phyloP scores from a whole-genome alignment of 1,140 invertebrate genomes.

The Lerema accius region DNA sequence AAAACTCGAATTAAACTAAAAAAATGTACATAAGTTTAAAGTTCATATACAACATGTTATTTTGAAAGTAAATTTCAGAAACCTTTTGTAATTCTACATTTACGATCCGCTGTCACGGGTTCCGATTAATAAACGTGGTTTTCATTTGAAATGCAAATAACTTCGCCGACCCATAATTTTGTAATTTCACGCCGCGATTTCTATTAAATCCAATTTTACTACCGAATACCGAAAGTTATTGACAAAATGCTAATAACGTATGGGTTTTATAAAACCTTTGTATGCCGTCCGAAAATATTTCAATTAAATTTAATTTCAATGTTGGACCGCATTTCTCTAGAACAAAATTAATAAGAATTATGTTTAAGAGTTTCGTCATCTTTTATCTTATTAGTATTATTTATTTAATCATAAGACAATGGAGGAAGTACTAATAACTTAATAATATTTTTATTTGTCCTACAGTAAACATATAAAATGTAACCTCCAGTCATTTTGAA shows the following conservation, averaged over 20 bases:
- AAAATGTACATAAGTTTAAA: too few relatives aligned
- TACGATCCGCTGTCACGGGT: background rate
- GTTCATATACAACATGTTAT: too few relatives aligned
- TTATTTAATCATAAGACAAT: too few relatives aligned
- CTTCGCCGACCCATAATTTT: constrained; percentile 1
- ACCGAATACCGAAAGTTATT: background rate
- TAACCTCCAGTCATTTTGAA: too few relatives aligned
- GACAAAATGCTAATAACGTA: constrained; percentile 30
- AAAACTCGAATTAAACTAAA: too few relatives aligned
- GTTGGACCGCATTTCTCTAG: too few relatives aligned
- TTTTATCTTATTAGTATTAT: too few relatives aligned
- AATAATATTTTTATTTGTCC: too few relatives aligned
- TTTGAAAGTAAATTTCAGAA: background rate
- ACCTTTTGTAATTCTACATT: background rate
- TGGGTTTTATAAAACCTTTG: background rate
- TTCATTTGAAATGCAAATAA: constrained; percentile 12
- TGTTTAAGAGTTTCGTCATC: too few relatives aligned
- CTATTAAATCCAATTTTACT: background rate
- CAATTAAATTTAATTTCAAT: background rate
- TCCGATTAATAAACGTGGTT: background rate
- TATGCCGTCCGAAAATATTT: background rate
- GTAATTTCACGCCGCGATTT: constrained; percentile 32
- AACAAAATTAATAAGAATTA: too few relatives aligned
- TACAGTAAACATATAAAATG: too few relatives aligned
- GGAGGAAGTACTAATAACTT: too few relatives aligned